Evolutionary conservation across 2,113 vertebrate genomes (phyloP).

Genomic region (Labrus mixtus): DNA sequence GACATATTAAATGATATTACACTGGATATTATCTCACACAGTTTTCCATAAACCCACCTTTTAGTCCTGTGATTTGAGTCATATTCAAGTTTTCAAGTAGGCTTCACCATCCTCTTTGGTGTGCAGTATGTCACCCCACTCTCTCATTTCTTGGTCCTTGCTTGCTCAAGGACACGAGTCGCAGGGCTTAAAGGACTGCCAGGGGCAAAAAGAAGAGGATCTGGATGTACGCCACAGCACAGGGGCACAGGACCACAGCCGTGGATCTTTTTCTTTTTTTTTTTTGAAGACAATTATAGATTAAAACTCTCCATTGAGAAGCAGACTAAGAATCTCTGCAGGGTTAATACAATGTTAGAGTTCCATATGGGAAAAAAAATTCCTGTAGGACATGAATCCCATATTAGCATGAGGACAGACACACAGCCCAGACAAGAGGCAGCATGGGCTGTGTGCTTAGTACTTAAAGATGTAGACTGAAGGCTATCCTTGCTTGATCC

Average conservation of each 20-base stretch:
- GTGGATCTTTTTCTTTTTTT: conserved; percentile 38
- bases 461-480: conserved; percentile 63
- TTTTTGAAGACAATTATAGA: conserved; percentile 54
- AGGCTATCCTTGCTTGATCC: conserved; percentile 61
- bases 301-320: conserved; percentile 39
- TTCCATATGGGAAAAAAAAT: conserved; percentile 36
- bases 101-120: conserved; percentile 17
- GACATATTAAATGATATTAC: background rate
- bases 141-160: conserved; percentile 23
- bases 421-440: conserved; percentile 44
- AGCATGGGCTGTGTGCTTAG: conserved; percentile 50
- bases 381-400: conserved; percentile 23
- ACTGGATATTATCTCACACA: background rate
- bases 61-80: conserved; percentile 26
- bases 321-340: conserved; percentile 13
- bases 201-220: conserved; percentile 37
- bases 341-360: conserved; percentile 39
- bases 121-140: conserved; percentile 11
- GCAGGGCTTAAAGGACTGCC: conserved; percentile 50
- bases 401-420: conserved; percentile 32
- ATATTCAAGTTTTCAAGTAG: conserved; percentile 12
- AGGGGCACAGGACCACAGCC: conserved; percentile 33
- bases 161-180: conserved; percentile 40
- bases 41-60: background rate
- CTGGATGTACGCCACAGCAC: conserved; percentile 48